phyloP scores from a whole-genome alignment of 2,113 vertebrate genomes.

The Thamnophis sirtalis region DNA sequence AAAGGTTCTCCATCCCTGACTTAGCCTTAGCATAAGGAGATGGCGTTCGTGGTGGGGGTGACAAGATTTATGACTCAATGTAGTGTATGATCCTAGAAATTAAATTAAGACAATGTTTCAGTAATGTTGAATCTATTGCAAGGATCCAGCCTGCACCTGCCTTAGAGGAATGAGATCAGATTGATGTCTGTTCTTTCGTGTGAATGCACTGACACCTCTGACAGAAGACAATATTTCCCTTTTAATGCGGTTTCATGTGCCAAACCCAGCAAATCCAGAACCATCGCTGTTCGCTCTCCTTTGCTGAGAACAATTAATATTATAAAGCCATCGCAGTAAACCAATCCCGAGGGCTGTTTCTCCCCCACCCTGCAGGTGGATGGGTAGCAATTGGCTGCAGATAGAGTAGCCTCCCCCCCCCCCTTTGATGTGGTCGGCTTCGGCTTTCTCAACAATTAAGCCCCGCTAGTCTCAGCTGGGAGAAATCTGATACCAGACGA shows the following conservation, averaged over 20 bases:
- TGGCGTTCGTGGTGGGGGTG: neutral
- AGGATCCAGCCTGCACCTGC: neutral
- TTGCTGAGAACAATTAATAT: neutral
- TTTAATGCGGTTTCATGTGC: neutral
- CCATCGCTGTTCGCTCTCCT: accelerated
- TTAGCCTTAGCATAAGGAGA: too few relatives aligned
- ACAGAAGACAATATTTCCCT: neutral
- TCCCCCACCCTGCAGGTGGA: neutral
- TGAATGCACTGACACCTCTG: neutral
- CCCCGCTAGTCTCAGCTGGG: neutral
- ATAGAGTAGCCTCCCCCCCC: neutral
- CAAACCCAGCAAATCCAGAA: neutral
- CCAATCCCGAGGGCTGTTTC: neutral
- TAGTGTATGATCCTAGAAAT: neutral
- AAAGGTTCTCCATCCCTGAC: too few relatives aligned
- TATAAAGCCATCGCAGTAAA: neutral
- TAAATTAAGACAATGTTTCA: neutral
- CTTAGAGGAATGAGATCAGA: neutral
- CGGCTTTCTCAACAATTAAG: neutral
- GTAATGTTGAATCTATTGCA: neutral
- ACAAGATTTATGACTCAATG: neutral
- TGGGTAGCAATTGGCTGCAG: neutral
- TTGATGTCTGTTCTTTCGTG: neutral
- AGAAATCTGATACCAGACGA: constrained; percentile 22
- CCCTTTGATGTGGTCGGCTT: neutral